Percentiles rank a stretch among this genome's conserved stretches.
Conservation (phyloP, 2,797 vertebrate species). For the Sternotherus odoratus region DNA sequence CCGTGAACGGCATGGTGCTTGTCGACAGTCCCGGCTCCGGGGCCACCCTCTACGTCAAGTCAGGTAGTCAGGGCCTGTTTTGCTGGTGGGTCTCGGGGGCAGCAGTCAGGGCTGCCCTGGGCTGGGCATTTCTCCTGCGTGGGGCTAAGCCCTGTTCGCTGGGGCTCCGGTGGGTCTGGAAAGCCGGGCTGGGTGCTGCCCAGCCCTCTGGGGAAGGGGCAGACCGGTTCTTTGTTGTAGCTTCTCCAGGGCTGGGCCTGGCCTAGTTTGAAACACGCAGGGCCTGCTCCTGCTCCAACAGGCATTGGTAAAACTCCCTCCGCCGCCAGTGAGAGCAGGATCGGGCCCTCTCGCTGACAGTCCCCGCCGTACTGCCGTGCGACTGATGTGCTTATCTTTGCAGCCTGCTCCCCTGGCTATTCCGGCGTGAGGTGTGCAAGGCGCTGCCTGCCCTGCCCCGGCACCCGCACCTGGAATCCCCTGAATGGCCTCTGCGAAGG, state of each 20-base stretch:
- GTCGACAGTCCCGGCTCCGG: neutral
- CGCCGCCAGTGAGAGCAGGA: neutral
- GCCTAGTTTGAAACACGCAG: neutral
- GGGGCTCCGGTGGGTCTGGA: neutral
- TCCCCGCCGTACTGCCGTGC: rapidly evolving
- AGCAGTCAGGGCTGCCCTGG: neutral
- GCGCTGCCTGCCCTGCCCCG: neutral
- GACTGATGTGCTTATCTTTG: neutral
- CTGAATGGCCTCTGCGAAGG: conserved; percentile 3
- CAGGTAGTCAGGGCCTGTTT: neutral
- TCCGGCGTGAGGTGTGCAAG: neutral
- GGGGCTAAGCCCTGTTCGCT: neutral
- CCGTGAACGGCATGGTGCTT: neutral
- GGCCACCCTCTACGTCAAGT: neutral
- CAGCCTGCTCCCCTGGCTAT: conserved; percentile 29
- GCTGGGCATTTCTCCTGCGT: neutral
- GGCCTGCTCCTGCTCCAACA: neutral
- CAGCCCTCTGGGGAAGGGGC: neutral
- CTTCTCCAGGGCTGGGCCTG: neutral
- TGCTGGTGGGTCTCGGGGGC: neutral
- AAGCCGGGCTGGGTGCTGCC: neutral
- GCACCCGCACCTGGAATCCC: neutral
- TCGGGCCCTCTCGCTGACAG: neutral
- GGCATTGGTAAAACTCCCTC: neutral
- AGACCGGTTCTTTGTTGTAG: neutral